Evolutionary conservation across 2,113 vertebrate genomes (phyloP).

Genomic region (Ptilonorhynchus violaceus): DNA sequence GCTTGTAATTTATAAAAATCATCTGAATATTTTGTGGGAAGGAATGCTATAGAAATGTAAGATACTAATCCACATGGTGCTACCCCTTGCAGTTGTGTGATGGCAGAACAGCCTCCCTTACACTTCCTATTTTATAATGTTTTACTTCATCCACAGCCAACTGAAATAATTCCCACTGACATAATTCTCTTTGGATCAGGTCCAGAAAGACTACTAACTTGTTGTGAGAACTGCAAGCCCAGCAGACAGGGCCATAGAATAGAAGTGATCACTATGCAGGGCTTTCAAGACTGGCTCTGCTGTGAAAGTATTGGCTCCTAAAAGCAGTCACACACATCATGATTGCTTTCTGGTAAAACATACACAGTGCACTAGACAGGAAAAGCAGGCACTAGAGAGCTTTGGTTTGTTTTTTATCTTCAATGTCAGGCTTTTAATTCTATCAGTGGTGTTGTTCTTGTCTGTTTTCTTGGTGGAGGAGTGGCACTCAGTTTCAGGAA

Average conservation of each 20-base stretch:
- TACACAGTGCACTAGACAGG: neutral
- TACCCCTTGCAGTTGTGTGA: neutral
- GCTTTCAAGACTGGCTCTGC: neutral
- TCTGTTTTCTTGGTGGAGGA: neutral
- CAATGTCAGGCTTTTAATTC: neutral
- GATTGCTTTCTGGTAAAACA: constrained; percentile 15
- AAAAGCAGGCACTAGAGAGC: neutral
- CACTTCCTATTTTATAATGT: neutral
- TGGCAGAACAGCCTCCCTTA: neutral
- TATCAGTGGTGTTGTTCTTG: neutral
- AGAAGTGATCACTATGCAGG: neutral
- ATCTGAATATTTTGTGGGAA: neutral
- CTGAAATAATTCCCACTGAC: neutral
- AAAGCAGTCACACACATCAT: neutral
- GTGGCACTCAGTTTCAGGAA: neutral
- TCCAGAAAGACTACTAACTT: neutral
- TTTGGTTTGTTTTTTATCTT: neutral
- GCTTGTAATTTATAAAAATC: neutral
- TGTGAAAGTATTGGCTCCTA: neutral
- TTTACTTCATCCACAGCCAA: neutral
- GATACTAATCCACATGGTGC: neutral
- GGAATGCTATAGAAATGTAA: neutral
- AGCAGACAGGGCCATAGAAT: neutral
- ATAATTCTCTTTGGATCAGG: neutral
- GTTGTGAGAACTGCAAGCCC: constrained; percentile 5